A percentile compares a stretch with the other conserved stretches of the same genome.
Conservation (phyloP, 2,888 invertebrate genomes). For the Lithophane semibrunnea region DNA sequence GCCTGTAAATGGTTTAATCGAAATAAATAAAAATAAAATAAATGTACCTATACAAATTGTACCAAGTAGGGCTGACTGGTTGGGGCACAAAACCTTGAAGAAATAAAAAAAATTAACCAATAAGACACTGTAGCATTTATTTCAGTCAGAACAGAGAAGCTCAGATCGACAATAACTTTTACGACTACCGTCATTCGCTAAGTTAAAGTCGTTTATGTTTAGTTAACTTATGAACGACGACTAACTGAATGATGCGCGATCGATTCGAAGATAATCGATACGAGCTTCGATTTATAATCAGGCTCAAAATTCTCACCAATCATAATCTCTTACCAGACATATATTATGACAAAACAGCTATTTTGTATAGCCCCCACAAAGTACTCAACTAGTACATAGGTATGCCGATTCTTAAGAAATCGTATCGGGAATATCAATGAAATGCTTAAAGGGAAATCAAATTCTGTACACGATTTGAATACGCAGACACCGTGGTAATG, state of each 20-base stretch:
- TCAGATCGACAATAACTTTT: constrained; percentile 39
- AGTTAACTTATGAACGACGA: constrained; percentile 29
- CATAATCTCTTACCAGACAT: constrained; percentile 1
- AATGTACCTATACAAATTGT: not conserved
- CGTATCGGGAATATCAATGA: constrained; percentile 76
- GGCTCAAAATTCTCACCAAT: constrained; percentile 12
- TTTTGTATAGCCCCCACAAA: constrained; percentile 42
- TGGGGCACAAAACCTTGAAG: constrained; percentile 30
- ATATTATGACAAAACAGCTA: constrained; percentile 16
- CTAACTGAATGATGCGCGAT: constrained; percentile 9
- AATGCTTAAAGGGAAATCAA: constrained; percentile 75
- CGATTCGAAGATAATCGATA: constrained; percentile 32
- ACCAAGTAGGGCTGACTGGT: not conserved
- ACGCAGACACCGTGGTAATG: constrained; percentile 67
- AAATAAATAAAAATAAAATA: no score
- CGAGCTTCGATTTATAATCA: constrained; percentile 38
- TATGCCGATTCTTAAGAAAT: constrained; percentile 65
- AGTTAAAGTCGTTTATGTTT: constrained; percentile 27
- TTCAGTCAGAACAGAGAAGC: constrained; percentile 6
- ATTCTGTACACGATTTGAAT: constrained; percentile 76
- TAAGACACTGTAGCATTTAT: constrained; percentile 21
- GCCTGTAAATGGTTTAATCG: no score
- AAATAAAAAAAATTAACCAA: constrained; percentile 36
- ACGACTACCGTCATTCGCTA: constrained; percentile 40
- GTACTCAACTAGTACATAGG: constrained; percentile 40